A percentile compares a stretch with the other conserved stretches of the same genome.
These are phyloP conservation scores for Tokudaia muenninki DNA, from an alignment of 2,797 vertebrate species.

Conservation along the genomic window DNA sequence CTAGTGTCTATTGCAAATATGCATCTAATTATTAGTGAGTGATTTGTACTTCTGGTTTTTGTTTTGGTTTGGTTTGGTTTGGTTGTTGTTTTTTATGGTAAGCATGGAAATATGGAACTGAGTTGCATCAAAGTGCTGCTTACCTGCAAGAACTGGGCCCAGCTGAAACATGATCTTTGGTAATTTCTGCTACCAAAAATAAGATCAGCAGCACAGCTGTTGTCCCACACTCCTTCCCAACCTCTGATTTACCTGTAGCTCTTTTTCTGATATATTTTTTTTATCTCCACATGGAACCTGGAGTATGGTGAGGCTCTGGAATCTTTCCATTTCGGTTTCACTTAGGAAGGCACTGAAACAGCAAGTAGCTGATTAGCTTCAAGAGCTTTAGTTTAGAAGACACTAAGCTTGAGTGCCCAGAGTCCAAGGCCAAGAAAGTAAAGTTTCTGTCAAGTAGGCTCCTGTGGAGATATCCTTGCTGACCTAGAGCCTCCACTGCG, in stretches of 20 bases:
- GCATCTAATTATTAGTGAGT: slow-evolving; percentile 54
- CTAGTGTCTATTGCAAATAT: slow-evolving; percentile 62
- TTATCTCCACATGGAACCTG: slow-evolving; percentile 48
- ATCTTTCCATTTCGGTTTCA: slow-evolving; percentile 58
- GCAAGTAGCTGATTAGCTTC: background rate
- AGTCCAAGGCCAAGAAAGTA: slow-evolving; percentile 16
- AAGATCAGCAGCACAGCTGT: slow-evolving; percentile 53
- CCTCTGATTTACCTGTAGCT: slow-evolving; percentile 42
- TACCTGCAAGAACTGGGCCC: slow-evolving; percentile 32
- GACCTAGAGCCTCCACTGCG: background rate
- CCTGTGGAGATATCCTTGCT: slow-evolving; percentile 12
- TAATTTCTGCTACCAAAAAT: slow-evolving; percentile 69
- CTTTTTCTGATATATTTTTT: slow-evolving; percentile 40
- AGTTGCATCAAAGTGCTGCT: slow-evolving; percentile 46
- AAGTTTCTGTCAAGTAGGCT: slow-evolving; percentile 57
- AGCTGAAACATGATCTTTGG: background rate
- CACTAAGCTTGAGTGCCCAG: background rate
- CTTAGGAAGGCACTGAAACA: background rate
- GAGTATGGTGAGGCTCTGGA: background rate
- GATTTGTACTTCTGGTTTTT: slow-evolving; percentile 39
- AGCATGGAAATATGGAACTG: slow-evolving; percentile 20
- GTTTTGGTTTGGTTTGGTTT: background rate
- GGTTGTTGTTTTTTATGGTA: background rate
- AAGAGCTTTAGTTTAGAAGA: slow-evolving; percentile 62
- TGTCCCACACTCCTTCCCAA: slow-evolving; percentile 30